These are phyloP conservation scores for Furcula furcula DNA, from an alignment of 2,888 invertebrate genomes.

Conservation along the genomic window DNA sequence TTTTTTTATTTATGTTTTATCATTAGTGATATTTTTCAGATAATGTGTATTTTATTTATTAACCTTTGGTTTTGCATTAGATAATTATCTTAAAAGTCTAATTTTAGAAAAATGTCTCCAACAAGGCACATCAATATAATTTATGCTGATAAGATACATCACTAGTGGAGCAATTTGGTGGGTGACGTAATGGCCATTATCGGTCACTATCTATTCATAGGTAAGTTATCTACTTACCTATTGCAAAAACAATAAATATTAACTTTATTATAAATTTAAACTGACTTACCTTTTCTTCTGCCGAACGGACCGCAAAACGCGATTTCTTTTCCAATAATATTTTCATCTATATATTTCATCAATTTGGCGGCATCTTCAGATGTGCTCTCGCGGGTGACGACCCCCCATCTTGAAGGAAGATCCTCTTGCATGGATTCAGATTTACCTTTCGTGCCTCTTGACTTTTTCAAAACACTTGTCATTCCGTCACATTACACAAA, in stretches of 20 bases:
- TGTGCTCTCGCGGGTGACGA: constrained; percentile 65
- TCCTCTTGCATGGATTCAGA: constrained; percentile 80
- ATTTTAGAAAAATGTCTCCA: background rate
- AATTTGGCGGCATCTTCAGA: constrained; percentile 87
- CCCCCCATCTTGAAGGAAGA: constrained; percentile 66
- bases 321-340: constrained; percentile 90
- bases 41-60: no score
- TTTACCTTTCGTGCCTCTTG: constrained; percentile 74
- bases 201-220: background rate
- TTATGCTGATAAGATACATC: background rate
- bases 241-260: background rate
- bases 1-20: no score
- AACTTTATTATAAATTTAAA: background rate
- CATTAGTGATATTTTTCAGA: no score
- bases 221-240: background rate
- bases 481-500: constrained; percentile 65
- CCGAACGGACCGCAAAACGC: constrained; percentile 93
- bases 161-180: constrained; percentile 2
- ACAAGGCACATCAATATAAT: background rate
- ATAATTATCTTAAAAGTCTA: background rate
- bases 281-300: constrained; percentile 86
- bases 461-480: constrained; percentile 79
- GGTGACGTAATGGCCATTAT: background rate
- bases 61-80: background rate
- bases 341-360: constrained; percentile 90